A percentile compares a stretch with the other conserved stretches of the same genome.
These are phyloP conservation scores for Epinotia demarniana DNA, from an alignment of 2,888 invertebrate genomes.

Conservation along the genomic window DNA sequence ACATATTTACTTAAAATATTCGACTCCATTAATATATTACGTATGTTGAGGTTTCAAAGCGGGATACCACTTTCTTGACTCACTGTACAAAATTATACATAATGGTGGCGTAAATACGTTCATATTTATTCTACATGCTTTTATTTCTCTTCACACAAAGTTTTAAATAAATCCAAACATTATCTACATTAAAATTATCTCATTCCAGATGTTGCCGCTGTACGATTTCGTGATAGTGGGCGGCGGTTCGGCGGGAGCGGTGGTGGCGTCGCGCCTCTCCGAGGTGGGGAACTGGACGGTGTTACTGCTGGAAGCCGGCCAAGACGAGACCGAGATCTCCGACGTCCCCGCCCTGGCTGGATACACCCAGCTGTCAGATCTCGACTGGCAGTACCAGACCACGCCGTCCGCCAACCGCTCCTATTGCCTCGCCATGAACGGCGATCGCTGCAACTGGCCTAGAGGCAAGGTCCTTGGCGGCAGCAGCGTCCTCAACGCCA, in stretches of 20 bases:
- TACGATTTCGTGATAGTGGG: conserved; percentile 96
- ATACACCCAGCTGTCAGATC: conserved; percentile 92
- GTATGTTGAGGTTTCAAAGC: no score
- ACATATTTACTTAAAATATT: no score
- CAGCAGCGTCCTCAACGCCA: conserved; percentile 94
- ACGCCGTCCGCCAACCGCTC: conserved; percentile 90
- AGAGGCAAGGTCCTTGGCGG: conserved; percentile 96
- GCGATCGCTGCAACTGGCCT: conserved; percentile 95
- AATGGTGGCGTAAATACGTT: not conserved
- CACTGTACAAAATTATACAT: not conserved
- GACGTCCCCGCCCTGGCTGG: conserved; percentile 94
- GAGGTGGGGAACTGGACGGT: conserved; percentile 93
- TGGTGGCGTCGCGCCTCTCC: conserved; percentile 92
- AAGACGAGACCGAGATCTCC: conserved; percentile 94
- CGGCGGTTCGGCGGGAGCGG: conserved; percentile 95
- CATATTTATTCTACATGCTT: not conserved
- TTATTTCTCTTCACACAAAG: not conserved
- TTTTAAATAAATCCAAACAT: not conserved
- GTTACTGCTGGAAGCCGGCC: conserved; percentile 93
- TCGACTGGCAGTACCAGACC: conserved; percentile 97
- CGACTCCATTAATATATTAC: no score
- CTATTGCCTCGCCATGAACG: conserved; percentile 95
- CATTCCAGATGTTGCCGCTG: conserved; percentile 87
- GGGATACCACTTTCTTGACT: no score
- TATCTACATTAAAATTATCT: conserved; percentile 27